Evolutionary conservation across 2,888 invertebrate species (phyloP).

Genomic region (Pristionchus exspectatus): DNA sequence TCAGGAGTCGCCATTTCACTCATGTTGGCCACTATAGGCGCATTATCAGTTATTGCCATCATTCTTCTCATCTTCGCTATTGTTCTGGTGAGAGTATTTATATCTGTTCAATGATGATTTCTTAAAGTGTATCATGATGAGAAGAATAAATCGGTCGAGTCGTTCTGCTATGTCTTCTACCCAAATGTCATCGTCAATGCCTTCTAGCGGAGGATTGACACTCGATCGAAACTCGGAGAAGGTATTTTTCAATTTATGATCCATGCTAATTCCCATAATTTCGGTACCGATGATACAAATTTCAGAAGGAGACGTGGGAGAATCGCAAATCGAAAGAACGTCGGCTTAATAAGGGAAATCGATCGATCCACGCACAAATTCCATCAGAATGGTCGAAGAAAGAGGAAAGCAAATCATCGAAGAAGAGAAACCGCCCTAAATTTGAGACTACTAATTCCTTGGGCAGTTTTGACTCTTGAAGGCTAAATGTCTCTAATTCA

Average conservation of each 20-base stretch:
- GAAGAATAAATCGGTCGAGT: neutral
- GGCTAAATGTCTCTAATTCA: neutral
- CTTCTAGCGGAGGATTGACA: neutral
- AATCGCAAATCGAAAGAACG: constrained; percentile 26
- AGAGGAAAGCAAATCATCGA: neutral
- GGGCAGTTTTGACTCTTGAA: neutral
- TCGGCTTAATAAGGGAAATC: neutral
- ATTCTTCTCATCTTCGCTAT: neutral
- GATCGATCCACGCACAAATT: neutral
- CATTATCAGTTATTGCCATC: neutral
- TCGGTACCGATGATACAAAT: neutral
- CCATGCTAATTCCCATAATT: too few relatives aligned
- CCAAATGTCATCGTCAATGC: neutral
- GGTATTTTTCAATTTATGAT: neutral
- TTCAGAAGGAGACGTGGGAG: neutral
- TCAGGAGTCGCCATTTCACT: neutral
- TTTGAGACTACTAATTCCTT: neutral
- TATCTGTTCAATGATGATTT: neutral
- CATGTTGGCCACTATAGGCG: neutral
- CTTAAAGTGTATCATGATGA: neutral
- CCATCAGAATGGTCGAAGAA: neutral
- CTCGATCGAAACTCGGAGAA: neutral
- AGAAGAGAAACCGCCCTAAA: neutral
- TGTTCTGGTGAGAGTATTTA: neutral
- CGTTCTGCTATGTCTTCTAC: neutral